Base-by-base conservation (phyloP, 2,797 vertebrate genomes). In the Sparidentex hasta region DNA sequence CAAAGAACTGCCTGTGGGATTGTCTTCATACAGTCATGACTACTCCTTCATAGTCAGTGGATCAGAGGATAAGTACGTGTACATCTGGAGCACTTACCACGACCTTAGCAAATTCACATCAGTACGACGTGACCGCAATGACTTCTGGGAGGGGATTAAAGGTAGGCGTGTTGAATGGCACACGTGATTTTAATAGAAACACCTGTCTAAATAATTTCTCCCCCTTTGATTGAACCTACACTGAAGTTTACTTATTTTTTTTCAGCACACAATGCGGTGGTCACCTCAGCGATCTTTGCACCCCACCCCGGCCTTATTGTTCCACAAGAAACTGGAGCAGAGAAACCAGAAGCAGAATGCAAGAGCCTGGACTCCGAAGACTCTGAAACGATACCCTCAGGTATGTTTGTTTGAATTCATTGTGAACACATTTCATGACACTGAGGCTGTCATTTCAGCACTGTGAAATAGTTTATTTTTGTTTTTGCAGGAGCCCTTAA, bases 111-210 rank as follows among this genome's bases (percentile, higher is more conserved):
- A 99, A 86, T 99, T 99, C 94, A 98, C 98, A 18, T 99, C 98
- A 17, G 98, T 99, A 71, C 95, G 98, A 70, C 96, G 98, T 89
- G 98, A 99, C 89, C 96, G 98, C 85, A 99, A 99, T 92, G 98
- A 99, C 91, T 99, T 99, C 95, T 99, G 98, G 98, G 98, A 99
- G 94, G 98, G 98, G 51, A 98, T 99, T 92, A 99, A 99, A 98
- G 98, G 98, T 99, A 94, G 91, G 20, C 1, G 23, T 38, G 11
- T 56, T 64, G 3, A 44, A 46, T 54, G 33, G 48, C 7, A 48
- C 51, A 47, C 20, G 13, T 46, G 0, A 13, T 63, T 72, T 56
- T 2, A 70, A 55, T 3, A 6, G 1, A 20, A 13, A 4, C 5
- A 21, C 7, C 3, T 54, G 7, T 72, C 20, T 7, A 9, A 58